phyloP scores from a whole-genome alignment of 2,113 vertebrate genomes.

The Pyxicephalus adspersus region DNA sequence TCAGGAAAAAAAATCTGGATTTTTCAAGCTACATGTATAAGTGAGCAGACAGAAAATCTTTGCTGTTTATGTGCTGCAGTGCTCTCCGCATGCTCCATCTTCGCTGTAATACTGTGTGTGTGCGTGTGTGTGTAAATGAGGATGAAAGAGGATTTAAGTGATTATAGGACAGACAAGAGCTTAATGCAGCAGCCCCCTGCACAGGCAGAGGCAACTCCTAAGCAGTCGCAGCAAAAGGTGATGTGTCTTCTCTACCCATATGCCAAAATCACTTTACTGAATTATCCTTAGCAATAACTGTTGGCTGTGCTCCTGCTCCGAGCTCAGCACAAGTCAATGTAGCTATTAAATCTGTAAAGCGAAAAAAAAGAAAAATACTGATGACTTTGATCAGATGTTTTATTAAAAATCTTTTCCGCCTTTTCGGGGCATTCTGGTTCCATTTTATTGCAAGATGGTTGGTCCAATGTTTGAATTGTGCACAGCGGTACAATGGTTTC shows the following conservation, averaged over 20 bases:
- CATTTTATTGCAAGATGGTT: no score
- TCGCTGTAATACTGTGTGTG: not conserved
- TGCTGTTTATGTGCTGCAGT: not conserved
- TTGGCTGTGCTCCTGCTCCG: not conserved
- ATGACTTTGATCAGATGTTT: no score
- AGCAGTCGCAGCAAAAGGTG: not conserved
- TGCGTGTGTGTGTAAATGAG: conserved; percentile 43
- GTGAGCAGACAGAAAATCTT: no score
- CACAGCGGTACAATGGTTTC: no score
- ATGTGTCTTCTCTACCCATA: not conserved
- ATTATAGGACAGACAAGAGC: conserved; percentile 41
- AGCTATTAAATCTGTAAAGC: no score
- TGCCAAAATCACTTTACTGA: not conserved
- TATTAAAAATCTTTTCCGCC: no score
- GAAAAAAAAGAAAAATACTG: no score
- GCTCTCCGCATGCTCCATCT: not conserved
- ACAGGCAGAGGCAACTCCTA: not conserved
- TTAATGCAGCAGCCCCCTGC: conserved; percentile 30
- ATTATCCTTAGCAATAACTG: not conserved
- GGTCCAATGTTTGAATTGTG: no score
- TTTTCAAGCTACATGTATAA: no score
- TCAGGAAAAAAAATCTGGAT: no score
- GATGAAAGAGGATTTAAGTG: conserved; percentile 42
- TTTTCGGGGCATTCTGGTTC: no score
- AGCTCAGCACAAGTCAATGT: no score